These are phyloP conservation scores for Lasioglossum figueresi DNA, from an alignment of 2,888 invertebrate species.

Conservation along the genomic window DNA sequence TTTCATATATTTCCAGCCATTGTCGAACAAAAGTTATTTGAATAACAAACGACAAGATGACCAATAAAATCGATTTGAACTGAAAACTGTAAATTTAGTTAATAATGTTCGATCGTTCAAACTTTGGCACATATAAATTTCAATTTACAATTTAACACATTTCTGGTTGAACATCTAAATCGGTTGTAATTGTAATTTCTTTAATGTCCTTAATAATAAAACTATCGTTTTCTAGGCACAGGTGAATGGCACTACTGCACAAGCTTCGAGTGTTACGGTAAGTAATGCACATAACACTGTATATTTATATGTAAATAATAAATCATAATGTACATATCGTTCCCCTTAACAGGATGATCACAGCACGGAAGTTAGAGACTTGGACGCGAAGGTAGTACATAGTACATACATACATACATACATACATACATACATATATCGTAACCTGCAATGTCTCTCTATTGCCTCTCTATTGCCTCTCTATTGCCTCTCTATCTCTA, in stretches of 20 bases:
- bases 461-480: too few species aligned
- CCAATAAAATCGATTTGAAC: not conserved
- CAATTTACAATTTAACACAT: not conserved
- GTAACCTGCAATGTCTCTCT: too few species aligned
- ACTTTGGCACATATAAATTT: not conserved
- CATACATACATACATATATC: too few species aligned
- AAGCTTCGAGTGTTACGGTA: not conserved
- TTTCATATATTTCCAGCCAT: not conserved
- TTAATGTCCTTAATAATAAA: not conserved
- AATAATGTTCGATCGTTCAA: too few species aligned
- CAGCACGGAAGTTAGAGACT: too few species aligned
- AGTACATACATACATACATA: too few species aligned
- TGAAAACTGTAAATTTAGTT: too few species aligned
- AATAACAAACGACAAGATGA: not conserved
- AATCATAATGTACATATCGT: too few species aligned
- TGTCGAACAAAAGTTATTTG: not conserved
- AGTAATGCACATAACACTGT: not conserved
- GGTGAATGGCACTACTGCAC: not conserved
- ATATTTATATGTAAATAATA: too few species aligned
- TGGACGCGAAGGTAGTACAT: too few species aligned
- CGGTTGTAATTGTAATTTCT: not conserved
- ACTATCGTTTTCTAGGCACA: not conserved
- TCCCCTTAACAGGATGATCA: too few species aligned
- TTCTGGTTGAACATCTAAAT: not conserved
- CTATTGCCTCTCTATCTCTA: too few species aligned